Evolutionary conservation across 2,888 invertebrate species (phyloP).

Genomic region (Steinernema hermaphroditum): DNA sequence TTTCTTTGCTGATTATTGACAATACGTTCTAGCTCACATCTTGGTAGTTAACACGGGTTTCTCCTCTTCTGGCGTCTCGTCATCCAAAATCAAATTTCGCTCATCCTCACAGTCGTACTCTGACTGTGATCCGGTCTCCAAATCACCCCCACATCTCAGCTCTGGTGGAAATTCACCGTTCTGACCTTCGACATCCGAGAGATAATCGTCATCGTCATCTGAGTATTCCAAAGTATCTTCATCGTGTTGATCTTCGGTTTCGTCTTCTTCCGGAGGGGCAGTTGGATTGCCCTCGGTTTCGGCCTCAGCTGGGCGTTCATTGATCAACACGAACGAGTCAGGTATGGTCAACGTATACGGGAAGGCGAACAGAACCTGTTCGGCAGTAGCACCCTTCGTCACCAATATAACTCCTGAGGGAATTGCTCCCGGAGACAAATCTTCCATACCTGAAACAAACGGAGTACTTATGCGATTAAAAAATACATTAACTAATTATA

Average conservation of each 20-base stretch:
- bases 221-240: neutral
- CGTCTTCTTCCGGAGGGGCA: constrained; percentile 13
- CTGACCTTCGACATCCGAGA: neutral
- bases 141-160: neutral
- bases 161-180: neutral
- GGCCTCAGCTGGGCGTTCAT: neutral
- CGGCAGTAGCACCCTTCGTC: constrained; percentile 46
- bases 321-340: neutral
- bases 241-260: neutral
- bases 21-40: neutral
- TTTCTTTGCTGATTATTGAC: too few species aligned
- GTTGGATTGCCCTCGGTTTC: constrained; percentile 10
- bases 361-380: constrained; percentile 52
- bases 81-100: neutral
- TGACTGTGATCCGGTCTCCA: neutral
- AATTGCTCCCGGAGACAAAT: constrained; percentile 5
- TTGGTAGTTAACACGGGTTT: neutral
- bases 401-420: constrained; percentile 48
- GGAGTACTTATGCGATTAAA: too few species aligned
- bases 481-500: too few species aligned
- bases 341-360: constrained; percentile 40
- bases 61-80: constrained; percentile 16
- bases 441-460: neutral
- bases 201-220: neutral
- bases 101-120: neutral